Evolutionary conservation across 2,888 invertebrate genomes (phyloP).

Genomic region (Eupithecia exiguata): DNA sequence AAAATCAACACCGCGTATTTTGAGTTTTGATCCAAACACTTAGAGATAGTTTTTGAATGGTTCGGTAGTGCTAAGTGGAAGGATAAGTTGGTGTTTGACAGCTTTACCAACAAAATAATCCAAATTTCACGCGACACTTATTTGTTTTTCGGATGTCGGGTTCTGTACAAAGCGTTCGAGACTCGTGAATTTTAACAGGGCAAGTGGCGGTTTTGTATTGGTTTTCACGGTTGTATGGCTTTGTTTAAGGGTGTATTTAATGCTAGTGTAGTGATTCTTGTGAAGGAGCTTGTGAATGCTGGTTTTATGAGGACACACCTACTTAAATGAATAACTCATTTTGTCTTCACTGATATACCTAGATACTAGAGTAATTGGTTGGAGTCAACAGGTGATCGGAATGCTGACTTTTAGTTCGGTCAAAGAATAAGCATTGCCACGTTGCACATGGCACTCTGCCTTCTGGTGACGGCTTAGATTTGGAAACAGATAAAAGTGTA

Average conservation of each 20-base stretch:
- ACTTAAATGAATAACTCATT: background rate
- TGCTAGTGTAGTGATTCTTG: constrained; percentile 18
- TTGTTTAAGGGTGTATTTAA: constrained; percentile 51
- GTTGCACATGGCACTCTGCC: too few species aligned
- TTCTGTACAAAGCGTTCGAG: constrained; percentile 59
- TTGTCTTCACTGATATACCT: background rate
- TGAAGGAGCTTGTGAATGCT: constrained; percentile 46
- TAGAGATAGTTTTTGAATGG: constrained; percentile 30
- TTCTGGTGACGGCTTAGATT: too few species aligned
- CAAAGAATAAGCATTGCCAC: too few species aligned
- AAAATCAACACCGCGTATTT: background rate
- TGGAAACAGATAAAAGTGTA: too few species aligned
- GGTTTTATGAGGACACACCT: background rate
- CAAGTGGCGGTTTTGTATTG: constrained; percentile 60
- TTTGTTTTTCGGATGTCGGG: constrained; percentile 71
- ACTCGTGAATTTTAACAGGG: constrained; percentile 78
- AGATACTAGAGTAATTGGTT: too few species aligned
- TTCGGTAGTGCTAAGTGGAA: background rate
- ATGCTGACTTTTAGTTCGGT: too few species aligned
- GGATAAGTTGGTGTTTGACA: constrained; percentile 44
- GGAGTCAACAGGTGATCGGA: too few species aligned
- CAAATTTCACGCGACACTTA: constrained; percentile 75
- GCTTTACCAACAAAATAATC: constrained; percentile 66
- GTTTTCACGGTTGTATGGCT: constrained; percentile 62
- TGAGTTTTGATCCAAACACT: constrained; percentile 16